phyloP scores from a whole-genome alignment of 1,140 invertebrate species.

The Fopius arisanus region DNA sequence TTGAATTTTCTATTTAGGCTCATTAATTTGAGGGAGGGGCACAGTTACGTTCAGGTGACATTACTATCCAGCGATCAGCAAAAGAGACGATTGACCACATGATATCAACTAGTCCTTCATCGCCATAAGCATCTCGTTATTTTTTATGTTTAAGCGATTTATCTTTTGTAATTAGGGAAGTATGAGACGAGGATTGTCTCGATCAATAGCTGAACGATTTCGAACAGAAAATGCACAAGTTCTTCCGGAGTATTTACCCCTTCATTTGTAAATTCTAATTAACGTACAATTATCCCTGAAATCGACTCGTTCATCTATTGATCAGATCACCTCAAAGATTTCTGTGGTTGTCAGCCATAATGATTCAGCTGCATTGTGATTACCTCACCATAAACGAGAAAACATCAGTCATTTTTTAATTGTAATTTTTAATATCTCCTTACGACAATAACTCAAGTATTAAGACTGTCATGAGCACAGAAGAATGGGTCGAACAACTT shows the following conservation, averaged over 20 bases:
- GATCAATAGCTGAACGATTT: too few relatives aligned
- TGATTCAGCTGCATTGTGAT: background rate
- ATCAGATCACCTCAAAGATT: background rate
- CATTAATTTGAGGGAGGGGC: slow-evolving; percentile 55
- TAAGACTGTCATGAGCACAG: background rate
- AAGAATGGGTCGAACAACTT: background rate
- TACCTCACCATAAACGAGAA: background rate
- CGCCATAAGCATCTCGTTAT: slow-evolving; percentile 9
- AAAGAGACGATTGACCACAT: slow-evolving; percentile 16
- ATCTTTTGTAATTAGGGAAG: too few relatives aligned
- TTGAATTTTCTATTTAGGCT: slow-evolving; percentile 38
- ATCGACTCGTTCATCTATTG: too few relatives aligned
- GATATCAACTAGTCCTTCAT: slow-evolving; percentile 22
- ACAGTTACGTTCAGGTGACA: slow-evolving; percentile 55
- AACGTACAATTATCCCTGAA: too few relatives aligned
- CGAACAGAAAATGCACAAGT: too few relatives aligned
- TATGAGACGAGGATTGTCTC: too few relatives aligned
- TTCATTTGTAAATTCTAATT: too few relatives aligned
- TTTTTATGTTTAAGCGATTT: background rate
- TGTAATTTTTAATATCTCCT: background rate
- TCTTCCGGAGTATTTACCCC: too few relatives aligned
- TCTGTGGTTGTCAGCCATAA: background rate
- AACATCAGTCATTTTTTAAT: background rate
- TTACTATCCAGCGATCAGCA: slow-evolving; percentile 44
- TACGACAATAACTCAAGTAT: background rate